Evolutionary conservation across 2,113 vertebrate genomes (phyloP).

Genomic region (Catagonus wagneri): DNA sequence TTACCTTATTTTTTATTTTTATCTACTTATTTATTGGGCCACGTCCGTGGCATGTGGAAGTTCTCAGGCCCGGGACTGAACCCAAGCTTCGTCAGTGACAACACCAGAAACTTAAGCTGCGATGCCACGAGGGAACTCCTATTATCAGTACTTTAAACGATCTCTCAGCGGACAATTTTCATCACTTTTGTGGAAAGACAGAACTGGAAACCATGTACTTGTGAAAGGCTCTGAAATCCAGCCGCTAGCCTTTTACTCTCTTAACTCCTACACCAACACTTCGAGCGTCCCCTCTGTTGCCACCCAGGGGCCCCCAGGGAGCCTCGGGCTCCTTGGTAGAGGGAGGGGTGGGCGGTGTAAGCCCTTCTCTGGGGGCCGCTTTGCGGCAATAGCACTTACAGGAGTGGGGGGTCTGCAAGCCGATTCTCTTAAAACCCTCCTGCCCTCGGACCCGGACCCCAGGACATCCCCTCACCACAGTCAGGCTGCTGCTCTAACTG

Average conservation of each 20-base stretch:
- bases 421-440: not conserved
- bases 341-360: rapidly evolving
- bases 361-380: not conserved
- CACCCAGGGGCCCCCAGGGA: not conserved
- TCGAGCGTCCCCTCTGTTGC: not conserved
- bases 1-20: no score
- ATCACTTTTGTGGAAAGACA: not conserved
- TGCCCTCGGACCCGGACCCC: rapidly evolving
- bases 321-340: not conserved
- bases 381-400: not conserved
- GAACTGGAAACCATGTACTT: not conserved
- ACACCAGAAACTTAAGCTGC: no score
- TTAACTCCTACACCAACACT: not conserved
- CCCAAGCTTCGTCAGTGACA: no score
- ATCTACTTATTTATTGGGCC: no score
- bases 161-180: not conserved
- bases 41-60: no score
- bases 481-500: not conserved
- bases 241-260: not conserved
- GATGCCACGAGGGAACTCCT: no score
- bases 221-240: not conserved
- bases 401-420: not conserved
- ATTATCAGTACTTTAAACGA: not conserved
- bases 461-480: not conserved
- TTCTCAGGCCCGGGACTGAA: no score